Conservation (phyloP, 1,140 invertebrate genomes). For the Chironomus tepperi region DNA sequence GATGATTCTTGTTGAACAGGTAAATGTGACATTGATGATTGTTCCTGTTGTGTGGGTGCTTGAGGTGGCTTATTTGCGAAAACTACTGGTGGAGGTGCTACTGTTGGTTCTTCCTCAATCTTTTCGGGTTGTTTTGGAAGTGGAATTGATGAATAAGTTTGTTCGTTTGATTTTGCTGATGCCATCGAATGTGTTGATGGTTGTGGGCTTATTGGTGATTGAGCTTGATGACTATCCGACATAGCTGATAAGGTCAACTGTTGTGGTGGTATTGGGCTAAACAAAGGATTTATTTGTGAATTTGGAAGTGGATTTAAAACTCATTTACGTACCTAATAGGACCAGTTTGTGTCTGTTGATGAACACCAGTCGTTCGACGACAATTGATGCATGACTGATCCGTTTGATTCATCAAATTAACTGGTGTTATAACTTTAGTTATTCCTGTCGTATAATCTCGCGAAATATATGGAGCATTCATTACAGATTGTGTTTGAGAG, state of each 20-base stretch:
- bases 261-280: constrained; percentile 33
- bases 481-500: neutral
- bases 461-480: constrained; percentile 21
- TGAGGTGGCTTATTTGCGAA: neutral
- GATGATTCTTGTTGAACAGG: neutral
- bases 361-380: constrained; percentile 38
- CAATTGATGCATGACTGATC: constrained; percentile 33
- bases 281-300: neutral
- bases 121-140: constrained; percentile 10
- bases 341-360: constrained; percentile 40
- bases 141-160: neutral
- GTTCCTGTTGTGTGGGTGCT: too few relatives aligned
- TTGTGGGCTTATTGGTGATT: constrained; percentile 24
- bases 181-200: neutral
- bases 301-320: neutral
- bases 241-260: neutral
- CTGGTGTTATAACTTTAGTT: constrained; percentile 25
- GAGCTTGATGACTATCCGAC: constrained; percentile 17
- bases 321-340: constrained; percentile 29
- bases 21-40: neutral
- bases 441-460: neutral
- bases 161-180: neutral
- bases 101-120: constrained; percentile 11
- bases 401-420: constrained; percentile 19
- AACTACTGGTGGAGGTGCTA: constrained; percentile 24